phyloP scores from a whole-genome alignment of 2,888 invertebrate species.

The Rhogogaster chlorosoma region DNA sequence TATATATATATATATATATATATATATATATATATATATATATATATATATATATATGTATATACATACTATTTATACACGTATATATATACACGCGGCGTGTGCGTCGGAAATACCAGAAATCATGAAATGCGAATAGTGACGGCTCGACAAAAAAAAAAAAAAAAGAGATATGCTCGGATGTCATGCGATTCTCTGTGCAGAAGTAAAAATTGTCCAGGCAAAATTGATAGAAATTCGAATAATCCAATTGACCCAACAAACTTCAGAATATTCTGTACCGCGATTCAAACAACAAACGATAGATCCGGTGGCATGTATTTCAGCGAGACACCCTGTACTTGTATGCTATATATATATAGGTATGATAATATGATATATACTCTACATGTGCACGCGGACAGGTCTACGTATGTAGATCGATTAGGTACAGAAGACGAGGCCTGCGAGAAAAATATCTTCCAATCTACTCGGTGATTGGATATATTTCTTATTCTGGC shows the following conservation, averaged over 20 bases:
- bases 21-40: neutral
- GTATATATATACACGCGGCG: neutral
- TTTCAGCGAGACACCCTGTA: neutral
- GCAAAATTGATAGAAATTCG: neutral
- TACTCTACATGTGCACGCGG: neutral
- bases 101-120: neutral
- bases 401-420: neutral
- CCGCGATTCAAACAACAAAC: neutral
- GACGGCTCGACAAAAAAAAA: neutral
- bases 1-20: neutral
- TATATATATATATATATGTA: neutral
- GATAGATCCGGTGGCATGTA: neutral
- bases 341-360: neutral
- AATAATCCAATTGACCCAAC: neutral
- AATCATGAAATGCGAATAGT: neutral
- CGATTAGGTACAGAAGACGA: constrained; percentile 12
- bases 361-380: too few species aligned
- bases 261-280: neutral
- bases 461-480: constrained; percentile 50
- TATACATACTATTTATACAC: too few species aligned
- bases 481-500: constrained; percentile 48
- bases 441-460: constrained; percentile 41
- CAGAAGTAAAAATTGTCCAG: neutral
- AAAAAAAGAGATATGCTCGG: neutral
- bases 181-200: neutral